Base-by-base conservation (phyloP, 2,113 vertebrate species). In the Scomber japonicus region DNA sequence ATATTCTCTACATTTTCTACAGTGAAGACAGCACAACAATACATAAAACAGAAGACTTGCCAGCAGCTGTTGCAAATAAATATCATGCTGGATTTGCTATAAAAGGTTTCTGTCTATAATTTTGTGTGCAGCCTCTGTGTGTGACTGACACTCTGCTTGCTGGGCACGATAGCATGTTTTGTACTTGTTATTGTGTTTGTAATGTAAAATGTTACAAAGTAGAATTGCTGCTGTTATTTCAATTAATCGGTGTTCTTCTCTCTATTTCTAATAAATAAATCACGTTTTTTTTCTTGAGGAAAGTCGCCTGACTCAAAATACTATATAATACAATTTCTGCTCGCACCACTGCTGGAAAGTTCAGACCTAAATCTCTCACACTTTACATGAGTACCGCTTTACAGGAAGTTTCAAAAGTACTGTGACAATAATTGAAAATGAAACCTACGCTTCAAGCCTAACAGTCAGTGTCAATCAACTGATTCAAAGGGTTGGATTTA, bases 401-500 rank as follows among this genome's bases (percentile, higher is more conserved):
- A 49, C 44, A 68, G 19, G 19, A 67, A 57, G 24, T 63, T 75
- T 67, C 11, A 21, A 4, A 45, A 68, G 78, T 11, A 13, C 49
- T 1, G 3, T 76, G 44, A 74, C 24, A 8, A 17, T 70, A 66
- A 83, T 55, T 75, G 74, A 78, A 91, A 80, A 70, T 68, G 1
- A 75, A 83, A 68, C 75, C 74, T 72, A 45, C 40, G 2, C 74
- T 51, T 21, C 1, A 17, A 59, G 49, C 21, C 46, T 12, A 21
- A 46, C 54, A 11, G 40, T 24, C 62, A 3, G 15, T 55, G 82
- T 78, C 72, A 86, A 64, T 72, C 88, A 59, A 54, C 3, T 30
- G 53, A 79, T 64, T 81, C 65, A 86, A 73, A 84, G 80, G 16
- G 44, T 11, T 44, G 59, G 59, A 64, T 79, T 19, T 64, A 70